These are phyloP conservation scores for Tetramorium bicarinatum DNA, from an alignment of 2,888 invertebrate species.

Conservation along the genomic window DNA sequence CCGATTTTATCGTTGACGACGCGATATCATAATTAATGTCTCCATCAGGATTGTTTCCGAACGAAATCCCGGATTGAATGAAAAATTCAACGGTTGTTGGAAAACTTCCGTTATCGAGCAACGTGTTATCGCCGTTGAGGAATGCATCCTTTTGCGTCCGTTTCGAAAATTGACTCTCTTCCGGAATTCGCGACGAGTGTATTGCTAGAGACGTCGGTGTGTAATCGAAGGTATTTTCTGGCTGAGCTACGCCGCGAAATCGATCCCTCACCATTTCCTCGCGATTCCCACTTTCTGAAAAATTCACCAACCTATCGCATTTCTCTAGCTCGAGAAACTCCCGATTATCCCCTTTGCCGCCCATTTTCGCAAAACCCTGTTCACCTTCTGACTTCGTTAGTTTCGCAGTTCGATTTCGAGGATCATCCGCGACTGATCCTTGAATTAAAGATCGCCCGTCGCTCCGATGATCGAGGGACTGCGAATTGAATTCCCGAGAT, in stretches of 20 bases:
- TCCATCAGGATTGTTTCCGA: background rate
- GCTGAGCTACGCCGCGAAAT: slow-evolving; percentile 14
- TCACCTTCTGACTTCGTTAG: slow-evolving; percentile 7
- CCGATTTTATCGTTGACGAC: background rate
- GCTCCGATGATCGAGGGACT: background rate
- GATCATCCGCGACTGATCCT: background rate
- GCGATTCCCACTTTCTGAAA: slow-evolving; percentile 14
- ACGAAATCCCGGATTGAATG: background rate
- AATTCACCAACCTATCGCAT: slow-evolving; percentile 5
- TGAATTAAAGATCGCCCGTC: slow-evolving; percentile 1
- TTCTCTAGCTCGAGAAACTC: background rate
- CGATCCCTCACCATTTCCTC: slow-evolving; percentile 3
- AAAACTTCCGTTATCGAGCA: slow-evolving; percentile 1
- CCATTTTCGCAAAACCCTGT: background rate
- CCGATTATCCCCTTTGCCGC: slow-evolving; percentile 15
- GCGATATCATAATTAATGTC: background rate
- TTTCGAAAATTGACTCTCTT: slow-evolving; percentile 31
- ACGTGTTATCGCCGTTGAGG: background rate
- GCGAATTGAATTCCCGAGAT: background rate
- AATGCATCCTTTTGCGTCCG: slow-evolving; percentile 25
- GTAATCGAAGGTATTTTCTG: slow-evolving; percentile 42
- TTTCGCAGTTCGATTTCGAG: background rate
- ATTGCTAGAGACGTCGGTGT: background rate
- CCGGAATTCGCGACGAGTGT: slow-evolving; percentile 46
- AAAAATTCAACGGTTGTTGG: slow-evolving; percentile 6